These are phyloP conservation scores for Papilio demoleus DNA, from an alignment of 2,888 invertebrate species.

Conservation along the genomic window DNA sequence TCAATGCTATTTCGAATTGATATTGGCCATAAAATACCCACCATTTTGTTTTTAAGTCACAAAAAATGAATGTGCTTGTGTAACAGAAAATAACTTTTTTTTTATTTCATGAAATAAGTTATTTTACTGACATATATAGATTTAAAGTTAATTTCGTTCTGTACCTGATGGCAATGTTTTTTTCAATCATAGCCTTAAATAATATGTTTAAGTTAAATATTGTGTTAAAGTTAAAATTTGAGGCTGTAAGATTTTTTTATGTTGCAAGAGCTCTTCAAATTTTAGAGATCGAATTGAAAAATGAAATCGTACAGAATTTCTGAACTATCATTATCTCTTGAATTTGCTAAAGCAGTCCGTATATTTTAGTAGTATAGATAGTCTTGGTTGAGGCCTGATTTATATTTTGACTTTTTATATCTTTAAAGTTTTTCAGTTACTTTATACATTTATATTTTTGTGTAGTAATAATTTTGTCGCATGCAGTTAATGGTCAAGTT, in stretches of 20 bases:
- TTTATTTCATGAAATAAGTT: neutral
- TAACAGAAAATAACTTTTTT: slow-evolving; percentile 10
- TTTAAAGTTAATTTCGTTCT: slow-evolving; percentile 21
- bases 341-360: neutral
- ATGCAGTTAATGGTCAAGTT: neutral
- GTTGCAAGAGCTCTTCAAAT: neutral
- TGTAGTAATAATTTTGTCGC: slow-evolving; percentile 1
- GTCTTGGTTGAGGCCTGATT: neutral
- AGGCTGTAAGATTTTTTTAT: neutral
- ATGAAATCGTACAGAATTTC: neutral
- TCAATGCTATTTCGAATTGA: slow-evolving; percentile 21
- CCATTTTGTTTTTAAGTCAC: slow-evolving; percentile 27
- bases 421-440: neutral
- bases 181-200: slow-evolving; percentile 6
- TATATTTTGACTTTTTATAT: neutral
- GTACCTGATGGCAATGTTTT: slow-evolving; percentile 34
- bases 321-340: neutral
- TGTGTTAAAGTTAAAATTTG: slow-evolving; percentile 1
- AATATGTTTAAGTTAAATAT: slow-evolving; percentile 3
- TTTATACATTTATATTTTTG: neutral
- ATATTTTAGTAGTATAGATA: neutral
- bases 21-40: slow-evolving; percentile 35
- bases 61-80: slow-evolving; percentile 8
- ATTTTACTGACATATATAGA: slow-evolving; percentile 14
- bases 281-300: neutral